These are phyloP conservation scores for Eupithecia abbreviata DNA, from an alignment of 2,888 invertebrate species.

Conservation along the genomic window DNA sequence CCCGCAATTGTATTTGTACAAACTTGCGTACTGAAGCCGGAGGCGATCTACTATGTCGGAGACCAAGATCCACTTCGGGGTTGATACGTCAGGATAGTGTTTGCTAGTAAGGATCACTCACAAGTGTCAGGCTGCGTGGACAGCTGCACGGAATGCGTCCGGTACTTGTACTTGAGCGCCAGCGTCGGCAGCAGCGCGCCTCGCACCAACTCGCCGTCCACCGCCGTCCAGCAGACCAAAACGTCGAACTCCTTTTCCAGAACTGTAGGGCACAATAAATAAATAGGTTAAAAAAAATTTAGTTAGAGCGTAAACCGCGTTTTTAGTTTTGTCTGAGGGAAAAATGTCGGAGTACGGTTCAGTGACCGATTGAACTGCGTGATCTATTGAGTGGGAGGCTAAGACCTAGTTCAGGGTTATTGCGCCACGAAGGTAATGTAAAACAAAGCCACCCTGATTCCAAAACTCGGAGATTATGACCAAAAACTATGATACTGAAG, in stretches of 20 bases:
- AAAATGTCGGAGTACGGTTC: neutral
- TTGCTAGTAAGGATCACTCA: slow-evolving; percentile 65
- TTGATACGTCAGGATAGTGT: neutral
- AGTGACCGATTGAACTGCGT: neutral
- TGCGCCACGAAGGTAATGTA: neutral
- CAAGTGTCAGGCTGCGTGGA: slow-evolving; percentile 81
- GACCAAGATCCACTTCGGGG: neutral
- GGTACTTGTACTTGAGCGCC: slow-evolving; percentile 86
- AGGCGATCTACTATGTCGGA: neutral
- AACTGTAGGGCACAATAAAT: slow-evolving; percentile 51
- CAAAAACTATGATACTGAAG: neutral
- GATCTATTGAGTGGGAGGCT: neutral
- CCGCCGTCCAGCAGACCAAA: slow-evolving; percentile 85
- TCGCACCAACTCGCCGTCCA: slow-evolving; percentile 85
- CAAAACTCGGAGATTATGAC: neutral
- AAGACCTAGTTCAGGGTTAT: neutral
- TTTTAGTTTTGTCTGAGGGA: neutral
- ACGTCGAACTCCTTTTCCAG: slow-evolving; percentile 85
- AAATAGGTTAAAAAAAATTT: too few relatives aligned
- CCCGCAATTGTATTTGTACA: too few relatives aligned
- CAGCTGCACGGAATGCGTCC: slow-evolving; percentile 83
- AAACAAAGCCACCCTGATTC: too few relatives aligned
- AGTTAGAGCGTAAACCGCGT: neutral
- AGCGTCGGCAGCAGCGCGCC: slow-evolving; percentile 86
- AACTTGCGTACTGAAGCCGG: too few relatives aligned